Evolutionary conservation across 53 echinoderm and acorn worm species (phyloP), one percentile per base, ranked within the genome.

Genomic region (Holothuria leucospilota): DNA sequence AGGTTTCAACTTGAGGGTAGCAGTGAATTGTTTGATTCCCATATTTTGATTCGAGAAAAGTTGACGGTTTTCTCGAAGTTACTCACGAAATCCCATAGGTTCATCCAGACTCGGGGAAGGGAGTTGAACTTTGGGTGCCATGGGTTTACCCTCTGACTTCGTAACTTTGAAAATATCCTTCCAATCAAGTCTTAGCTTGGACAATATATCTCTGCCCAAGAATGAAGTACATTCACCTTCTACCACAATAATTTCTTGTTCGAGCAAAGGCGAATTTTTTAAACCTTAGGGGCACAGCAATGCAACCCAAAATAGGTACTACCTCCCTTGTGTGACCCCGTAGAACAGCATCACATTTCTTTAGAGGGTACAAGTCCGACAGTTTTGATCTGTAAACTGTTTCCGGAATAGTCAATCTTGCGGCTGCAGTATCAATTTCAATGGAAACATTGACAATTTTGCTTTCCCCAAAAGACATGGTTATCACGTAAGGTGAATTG

Each of bases 171-270:
- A 81, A 30, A 82, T 88, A 46, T 46, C 69, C 59, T 23, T 39
- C 88, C 88, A 88, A 68, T 87, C 80, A 16, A 87, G 41, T 80
- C 80, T 87, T 29, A 81, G 34, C 42, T 69, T 82, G 34, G 25
- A 29, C 25, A 88, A 78, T 41, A 61, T 51, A 34, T 88, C 82
- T 68, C 88, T 82, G 1, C 82, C 88, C 12, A 88, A 88, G 59
- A 88, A 64, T 28, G 82, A 77, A 49, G 88, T 82, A 21, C 82
- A 42, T 51, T 78, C 68, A 4, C 88, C 88, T 68, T 51, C 67
- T 6, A 88, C 81, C 26, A 88, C 81, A 4, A 67, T 26, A 62
- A 73, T 29, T 56, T 89, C 84, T 74, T 68, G 24, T 46, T 14
- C 39, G 8, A 49, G 26, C 1, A 38, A 59, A 7, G 16, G 56